phyloP scores from a whole-genome alignment of 2,888 invertebrate species.

The Ophonus ardosiacus region DNA sequence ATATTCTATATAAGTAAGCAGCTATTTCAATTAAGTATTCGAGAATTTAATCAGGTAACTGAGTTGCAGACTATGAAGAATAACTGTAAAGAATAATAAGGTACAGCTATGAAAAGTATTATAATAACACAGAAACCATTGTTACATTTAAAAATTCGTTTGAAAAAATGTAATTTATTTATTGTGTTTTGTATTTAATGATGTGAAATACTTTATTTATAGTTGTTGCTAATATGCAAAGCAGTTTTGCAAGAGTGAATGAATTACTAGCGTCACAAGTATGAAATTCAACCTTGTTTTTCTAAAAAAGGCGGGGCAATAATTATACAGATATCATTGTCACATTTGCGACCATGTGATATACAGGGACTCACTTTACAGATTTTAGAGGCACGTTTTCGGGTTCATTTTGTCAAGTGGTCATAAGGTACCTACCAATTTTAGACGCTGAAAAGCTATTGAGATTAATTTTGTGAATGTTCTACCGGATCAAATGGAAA shows the following conservation, averaged over 20 bases:
- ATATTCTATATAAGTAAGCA: background rate
- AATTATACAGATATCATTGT: slow-evolving; percentile 16
- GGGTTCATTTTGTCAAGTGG: no score
- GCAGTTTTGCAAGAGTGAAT: slow-evolving; percentile 42
- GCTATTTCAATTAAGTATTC: background rate
- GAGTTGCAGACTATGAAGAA: background rate
- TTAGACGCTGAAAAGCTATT: no score
- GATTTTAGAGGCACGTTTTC: no score
- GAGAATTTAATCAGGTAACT: background rate
- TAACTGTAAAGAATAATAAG: background rate
- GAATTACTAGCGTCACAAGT: slow-evolving; percentile 25
- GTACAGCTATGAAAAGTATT: background rate
- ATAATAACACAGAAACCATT: background rate
- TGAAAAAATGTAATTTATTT: no score
- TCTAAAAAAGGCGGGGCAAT: slow-evolving; percentile 20
- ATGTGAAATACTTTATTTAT: background rate
- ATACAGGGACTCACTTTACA: no score
- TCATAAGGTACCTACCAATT: no score
- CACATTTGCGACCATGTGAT: slow-evolving; percentile 17
- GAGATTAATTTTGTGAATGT: no score
- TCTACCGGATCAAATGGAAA: no score
- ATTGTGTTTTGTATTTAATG: background rate
- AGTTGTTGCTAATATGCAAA: slow-evolving; percentile 15
- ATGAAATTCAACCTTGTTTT: slow-evolving; percentile 34
- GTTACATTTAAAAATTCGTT: background rate